Evolutionary conservation across 2,888 invertebrate species (phyloP).

Genomic region (Ornithoptera alexandrae): DNA sequence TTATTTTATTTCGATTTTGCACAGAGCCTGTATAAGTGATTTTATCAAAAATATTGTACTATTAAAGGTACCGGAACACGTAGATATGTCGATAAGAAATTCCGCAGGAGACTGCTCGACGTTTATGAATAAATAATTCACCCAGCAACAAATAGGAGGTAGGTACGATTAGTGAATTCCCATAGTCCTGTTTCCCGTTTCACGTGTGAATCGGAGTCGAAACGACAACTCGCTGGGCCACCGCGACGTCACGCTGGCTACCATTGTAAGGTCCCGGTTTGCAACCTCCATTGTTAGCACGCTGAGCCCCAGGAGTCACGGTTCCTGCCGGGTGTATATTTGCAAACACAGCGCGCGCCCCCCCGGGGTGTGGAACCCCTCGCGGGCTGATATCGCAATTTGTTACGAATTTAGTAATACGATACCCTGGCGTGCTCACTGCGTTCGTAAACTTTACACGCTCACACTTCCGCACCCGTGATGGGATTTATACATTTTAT

Average conservation of each 20-base stretch:
- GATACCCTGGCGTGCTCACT: conserved; percentile 44
- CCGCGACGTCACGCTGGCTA: conserved; percentile 58
- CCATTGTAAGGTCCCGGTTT: conserved; percentile 55
- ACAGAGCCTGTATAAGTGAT: background rate
- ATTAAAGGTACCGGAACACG: conserved; percentile 9
- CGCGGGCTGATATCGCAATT: conserved; percentile 56
- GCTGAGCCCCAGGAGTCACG: conserved; percentile 33
- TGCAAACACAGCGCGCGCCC: conserved; percentile 70
- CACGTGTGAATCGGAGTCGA: conserved; percentile 60
- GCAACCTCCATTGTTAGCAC: conserved; percentile 43
- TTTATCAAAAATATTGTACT: conserved; percentile 15
- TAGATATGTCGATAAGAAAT: conserved; percentile 27
- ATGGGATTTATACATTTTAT: conserved; percentile 26
- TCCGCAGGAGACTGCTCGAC: conserved; percentile 22
- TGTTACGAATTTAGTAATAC: conserved; percentile 66
- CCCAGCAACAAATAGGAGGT: conserved; percentile 19
- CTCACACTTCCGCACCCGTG: conserved; percentile 30
- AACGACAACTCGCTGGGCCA: conserved; percentile 44
- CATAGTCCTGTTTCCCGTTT: conserved; percentile 55
- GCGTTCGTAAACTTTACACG: conserved; percentile 33
- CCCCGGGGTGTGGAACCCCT: conserved; percentile 53
- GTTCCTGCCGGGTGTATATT: conserved; percentile 73
- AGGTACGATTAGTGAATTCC: conserved; percentile 39
- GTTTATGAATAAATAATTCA: conserved; percentile 31
- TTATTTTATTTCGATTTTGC: too few relatives aligned